These are phyloP conservation scores for Troides helena DNA, from an alignment of 2,888 invertebrate species.

Conservation along the genomic window DNA sequence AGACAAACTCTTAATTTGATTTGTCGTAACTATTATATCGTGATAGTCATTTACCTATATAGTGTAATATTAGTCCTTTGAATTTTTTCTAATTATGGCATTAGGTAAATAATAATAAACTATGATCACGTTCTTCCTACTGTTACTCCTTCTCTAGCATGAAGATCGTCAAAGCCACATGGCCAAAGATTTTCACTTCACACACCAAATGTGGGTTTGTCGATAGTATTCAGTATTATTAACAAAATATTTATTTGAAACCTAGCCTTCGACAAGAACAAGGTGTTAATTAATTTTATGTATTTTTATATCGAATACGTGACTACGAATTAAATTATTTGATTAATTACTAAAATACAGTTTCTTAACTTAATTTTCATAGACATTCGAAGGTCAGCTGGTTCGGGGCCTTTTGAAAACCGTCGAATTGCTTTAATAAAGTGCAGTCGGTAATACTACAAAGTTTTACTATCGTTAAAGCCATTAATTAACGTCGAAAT, in stretches of 20 bases:
- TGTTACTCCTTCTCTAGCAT: no score
- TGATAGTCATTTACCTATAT: no score
- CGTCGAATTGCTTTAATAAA: conserved; percentile 23
- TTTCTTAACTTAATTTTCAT: conserved; percentile 25
- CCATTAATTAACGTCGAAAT: conserved; percentile 56
- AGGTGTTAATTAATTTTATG: conserved; percentile 14
- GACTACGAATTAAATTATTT: conserved; percentile 20
- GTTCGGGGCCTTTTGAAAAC: conserved; percentile 25
- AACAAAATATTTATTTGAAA: conserved; percentile 1
- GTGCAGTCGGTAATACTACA: conserved; percentile 30
- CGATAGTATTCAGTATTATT: neutral
- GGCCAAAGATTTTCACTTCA: no score
- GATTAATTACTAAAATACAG: conserved; percentile 23
- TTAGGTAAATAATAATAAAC: no score
- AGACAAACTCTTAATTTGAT: no score
- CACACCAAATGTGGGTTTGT: no score
- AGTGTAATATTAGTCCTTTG: no score
- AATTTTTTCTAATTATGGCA: no score
- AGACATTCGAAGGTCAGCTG: conserved; percentile 16
- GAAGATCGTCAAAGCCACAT: no score
- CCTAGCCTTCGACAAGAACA: conserved; percentile 4
- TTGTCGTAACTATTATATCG: no score
- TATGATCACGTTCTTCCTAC: no score
- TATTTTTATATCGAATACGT: conserved; percentile 17
- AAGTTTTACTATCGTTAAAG: conserved; percentile 38